A percentile compares a stretch with the other conserved stretches of the same genome.
Conservation (phyloP, 1,140 invertebrate genomes). For the Drosophila tani region DNA sequence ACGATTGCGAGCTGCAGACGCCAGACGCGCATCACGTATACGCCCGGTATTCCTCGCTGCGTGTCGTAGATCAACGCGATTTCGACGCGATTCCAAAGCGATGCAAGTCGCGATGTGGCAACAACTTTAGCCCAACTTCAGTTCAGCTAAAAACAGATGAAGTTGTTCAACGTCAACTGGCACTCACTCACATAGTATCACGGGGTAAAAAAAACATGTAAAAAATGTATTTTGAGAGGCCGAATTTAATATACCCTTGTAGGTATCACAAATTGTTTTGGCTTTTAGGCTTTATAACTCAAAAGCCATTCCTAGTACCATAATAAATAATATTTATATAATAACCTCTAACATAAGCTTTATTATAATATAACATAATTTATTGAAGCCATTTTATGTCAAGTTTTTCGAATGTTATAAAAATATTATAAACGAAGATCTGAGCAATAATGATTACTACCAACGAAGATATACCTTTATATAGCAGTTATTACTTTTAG, state of each 20-base stretch:
- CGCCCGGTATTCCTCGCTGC: constrained; percentile 65
- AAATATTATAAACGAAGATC: too few species aligned
- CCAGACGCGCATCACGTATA: constrained; percentile 77
- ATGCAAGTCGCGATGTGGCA: constrained; percentile 59
- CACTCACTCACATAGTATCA: constrained; percentile 55
- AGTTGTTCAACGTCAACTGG: constrained; percentile 77
- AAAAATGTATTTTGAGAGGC: accelerated
- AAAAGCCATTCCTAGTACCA: background rate
- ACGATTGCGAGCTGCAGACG: constrained; percentile 40
- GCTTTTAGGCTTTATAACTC: background rate
- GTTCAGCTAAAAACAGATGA: constrained; percentile 50
- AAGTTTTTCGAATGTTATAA: too few species aligned
- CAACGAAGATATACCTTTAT: too few species aligned
- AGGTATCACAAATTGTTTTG: background rate
- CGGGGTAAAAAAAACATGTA: background rate
- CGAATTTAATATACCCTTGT: background rate
- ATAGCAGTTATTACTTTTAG: too few species aligned
- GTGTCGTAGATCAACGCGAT: constrained; percentile 78
- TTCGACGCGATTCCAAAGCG: constrained; percentile 55
- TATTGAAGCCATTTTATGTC: too few species aligned
- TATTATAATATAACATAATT: too few species aligned
- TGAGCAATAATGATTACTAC: too few species aligned
- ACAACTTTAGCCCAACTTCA: constrained; percentile 37
- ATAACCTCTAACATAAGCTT: too few species aligned
- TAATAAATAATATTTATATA: background rate